Evolutionary conservation across 1,140 invertebrate species (phyloP).

Genomic region (Macrocentrus cingulum): DNA sequence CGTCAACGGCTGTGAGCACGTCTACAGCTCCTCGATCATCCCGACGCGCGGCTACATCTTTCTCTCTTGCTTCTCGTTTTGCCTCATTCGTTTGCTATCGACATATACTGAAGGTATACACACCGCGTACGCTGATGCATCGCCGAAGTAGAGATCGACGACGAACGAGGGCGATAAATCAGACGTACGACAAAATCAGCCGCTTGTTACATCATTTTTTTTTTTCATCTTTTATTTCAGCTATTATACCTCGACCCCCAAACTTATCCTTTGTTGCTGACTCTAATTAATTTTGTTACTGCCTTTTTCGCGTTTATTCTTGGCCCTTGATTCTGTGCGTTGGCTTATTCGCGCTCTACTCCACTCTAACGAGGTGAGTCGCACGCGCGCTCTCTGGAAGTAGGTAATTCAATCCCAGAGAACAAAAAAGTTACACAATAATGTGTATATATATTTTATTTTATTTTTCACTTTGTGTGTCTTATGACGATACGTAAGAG

Average conservation of each 20-base stretch:
- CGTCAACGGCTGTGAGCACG: constrained; percentile 28
- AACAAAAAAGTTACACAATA: no score
- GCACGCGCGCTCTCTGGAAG: no score
- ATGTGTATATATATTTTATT: no score
- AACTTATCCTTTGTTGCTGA: neutral
- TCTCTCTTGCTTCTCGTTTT: neutral
- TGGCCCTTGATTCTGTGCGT: no score
- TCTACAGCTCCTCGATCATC: constrained; percentile 29
- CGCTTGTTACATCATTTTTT: neutral
- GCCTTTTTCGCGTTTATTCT: no score
- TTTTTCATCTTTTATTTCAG: neutral
- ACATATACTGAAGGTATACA: no score
- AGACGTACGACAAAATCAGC: constrained; percentile 5
- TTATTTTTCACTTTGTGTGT: no score
- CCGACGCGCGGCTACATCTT: constrained; percentile 24
- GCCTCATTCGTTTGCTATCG: constrained; percentile 15
- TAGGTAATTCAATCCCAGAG: no score
- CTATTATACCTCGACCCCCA: neutral
- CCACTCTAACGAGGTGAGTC: no score
- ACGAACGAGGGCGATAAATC: constrained; percentile 5
- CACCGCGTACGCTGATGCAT: no score
- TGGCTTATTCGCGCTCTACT: no score
- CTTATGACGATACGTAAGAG: no score
- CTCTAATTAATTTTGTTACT: neutral
- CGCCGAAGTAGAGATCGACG: neutral